A percentile compares a stretch with the other conserved stretches of the same genome.
phyloP scores from a whole-genome alignment of 2,888 invertebrate species.

The Chalcis sispes region DNA sequence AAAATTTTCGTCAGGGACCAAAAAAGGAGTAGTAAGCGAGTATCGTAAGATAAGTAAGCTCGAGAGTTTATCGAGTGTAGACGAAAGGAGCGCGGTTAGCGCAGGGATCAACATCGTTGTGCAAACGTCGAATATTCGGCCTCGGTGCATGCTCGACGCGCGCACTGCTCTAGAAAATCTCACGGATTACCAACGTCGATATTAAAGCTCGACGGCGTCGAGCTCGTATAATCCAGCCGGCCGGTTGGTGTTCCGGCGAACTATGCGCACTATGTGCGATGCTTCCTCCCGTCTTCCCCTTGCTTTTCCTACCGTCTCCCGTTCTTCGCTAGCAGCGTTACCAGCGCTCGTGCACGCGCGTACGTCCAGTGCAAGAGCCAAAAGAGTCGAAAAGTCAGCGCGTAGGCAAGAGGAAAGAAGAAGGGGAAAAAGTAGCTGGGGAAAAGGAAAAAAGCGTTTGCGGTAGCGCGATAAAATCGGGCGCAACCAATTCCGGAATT shows the following conservation, averaged over 20 bases:
- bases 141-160: no score
- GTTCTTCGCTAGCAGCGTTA: neutral
- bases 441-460: neutral
- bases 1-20: no score
- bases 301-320: no score
- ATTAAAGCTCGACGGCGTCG: conserved; percentile 14
- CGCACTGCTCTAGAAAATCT: conserved; percentile 30
- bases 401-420: neutral
- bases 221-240: conserved; percentile 35
- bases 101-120: no score
- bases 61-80: no score
- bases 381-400: neutral
- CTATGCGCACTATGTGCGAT: neutral
- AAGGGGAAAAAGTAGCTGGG: conserved; percentile 10
- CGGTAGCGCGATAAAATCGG: conserved; percentile 46
- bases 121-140: no score
- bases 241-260: neutral
- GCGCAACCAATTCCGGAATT: conserved; percentile 58
- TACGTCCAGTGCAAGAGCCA: neutral
- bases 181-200: conserved; percentile 46
- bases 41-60: no score
- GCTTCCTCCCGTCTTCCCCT: no score
- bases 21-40: no score
- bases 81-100: no score
- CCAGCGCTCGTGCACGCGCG: neutral